Percentiles rank a stretch among this genome's conserved stretches.
phyloP scores from a whole-genome alignment of 2,797 vertebrate species.

The Catostomus latipinnis region DNA sequence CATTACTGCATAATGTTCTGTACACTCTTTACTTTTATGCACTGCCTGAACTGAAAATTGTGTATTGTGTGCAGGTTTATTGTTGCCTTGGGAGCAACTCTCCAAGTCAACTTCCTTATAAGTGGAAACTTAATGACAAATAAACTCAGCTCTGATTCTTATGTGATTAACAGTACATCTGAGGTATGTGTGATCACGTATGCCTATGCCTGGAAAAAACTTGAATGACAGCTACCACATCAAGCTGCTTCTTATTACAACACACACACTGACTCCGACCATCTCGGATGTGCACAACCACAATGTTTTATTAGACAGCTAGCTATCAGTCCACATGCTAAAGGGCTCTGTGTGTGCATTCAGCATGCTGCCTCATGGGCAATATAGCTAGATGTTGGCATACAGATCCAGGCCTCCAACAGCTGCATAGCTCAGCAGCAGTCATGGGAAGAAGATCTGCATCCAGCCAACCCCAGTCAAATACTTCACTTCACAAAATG shows the following conservation, averaged over 20 bases:
- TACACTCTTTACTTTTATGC: constrained; percentile 1
- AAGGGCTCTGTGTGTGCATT: too few relatives aligned
- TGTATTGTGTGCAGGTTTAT: constrained; percentile 20
- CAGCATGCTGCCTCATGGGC: neutral
- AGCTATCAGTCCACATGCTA: neutral
- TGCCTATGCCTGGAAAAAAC: neutral
- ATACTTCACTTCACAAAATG: constrained; percentile 47
- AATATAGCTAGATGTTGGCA: neutral
- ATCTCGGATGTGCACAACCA: neutral
- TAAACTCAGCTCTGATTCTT: constrained; percentile 6
- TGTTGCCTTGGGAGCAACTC: constrained; percentile 14
- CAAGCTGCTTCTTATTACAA: neutral
- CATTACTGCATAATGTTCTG: constrained; percentile 9
- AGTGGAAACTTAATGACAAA: neutral
- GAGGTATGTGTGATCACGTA: neutral
- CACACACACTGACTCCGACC: neutral
- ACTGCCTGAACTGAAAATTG: constrained; percentile 10
- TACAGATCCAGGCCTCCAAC: constrained; percentile 17
- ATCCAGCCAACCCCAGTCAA: constrained; percentile 47
- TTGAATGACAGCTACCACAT: neutral
- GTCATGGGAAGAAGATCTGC: constrained; percentile 17
- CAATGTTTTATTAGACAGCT: neutral
- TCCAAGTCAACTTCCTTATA: constrained; percentile 9
- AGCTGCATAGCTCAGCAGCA: constrained; percentile 25
- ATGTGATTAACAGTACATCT: neutral